Conservation (phyloP, 1,140 invertebrate species). For the Pentalonia nigronervosa region DNA sequence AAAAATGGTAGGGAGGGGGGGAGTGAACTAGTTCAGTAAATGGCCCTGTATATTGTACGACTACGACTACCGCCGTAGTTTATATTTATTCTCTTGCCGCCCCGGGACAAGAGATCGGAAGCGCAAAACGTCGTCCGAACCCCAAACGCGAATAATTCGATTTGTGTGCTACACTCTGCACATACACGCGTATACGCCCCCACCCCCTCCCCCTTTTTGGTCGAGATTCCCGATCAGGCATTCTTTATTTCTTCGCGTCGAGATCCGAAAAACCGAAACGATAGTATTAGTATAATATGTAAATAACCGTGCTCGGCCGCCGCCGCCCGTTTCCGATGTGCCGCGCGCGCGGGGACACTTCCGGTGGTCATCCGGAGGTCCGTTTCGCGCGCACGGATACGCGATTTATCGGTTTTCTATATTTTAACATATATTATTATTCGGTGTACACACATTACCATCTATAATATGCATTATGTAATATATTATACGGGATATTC, state of each 20-base stretch:
- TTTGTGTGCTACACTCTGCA: not conserved
- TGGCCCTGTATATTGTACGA: no score
- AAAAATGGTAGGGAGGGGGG: no score
- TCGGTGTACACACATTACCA: not conserved
- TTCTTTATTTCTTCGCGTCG: not conserved
- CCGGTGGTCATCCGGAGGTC: conserved; percentile 52
- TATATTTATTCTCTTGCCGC: not conserved
- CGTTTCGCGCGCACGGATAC: conserved; percentile 20
- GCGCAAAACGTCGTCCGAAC: not conserved
- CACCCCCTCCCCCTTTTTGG: not conserved
- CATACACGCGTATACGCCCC: no score
- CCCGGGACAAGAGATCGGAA: not conserved
- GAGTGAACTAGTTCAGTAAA: no score
- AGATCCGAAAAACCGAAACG: not conserved
- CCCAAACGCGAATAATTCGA: conserved; percentile 38
- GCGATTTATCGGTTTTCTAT: conserved; percentile 22
- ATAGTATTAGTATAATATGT: conserved; percentile 26
- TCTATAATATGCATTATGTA: not conserved
- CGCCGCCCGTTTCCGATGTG: conserved; percentile 52
- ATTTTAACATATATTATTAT: not conserved
- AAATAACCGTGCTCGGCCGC: not conserved
- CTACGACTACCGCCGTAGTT: not conserved
- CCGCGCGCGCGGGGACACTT: not conserved
- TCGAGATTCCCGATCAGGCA: not conserved
- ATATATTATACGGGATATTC: not conserved